Base-by-base conservation (phyloP, 1,140 invertebrate genomes). In the Bombus fervidus region DNA sequence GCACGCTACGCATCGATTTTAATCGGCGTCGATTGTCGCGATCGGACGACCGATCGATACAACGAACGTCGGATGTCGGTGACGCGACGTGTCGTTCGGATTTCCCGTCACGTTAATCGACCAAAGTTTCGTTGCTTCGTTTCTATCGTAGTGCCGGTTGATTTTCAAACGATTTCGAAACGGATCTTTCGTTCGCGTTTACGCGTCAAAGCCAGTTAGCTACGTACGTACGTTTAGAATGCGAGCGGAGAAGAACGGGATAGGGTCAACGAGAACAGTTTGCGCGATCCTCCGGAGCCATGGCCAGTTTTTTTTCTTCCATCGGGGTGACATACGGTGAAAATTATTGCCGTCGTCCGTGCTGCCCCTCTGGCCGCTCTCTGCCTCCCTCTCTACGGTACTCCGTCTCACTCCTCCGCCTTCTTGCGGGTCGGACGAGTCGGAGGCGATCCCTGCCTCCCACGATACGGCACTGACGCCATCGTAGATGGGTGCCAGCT, bases 401-500 rank as follows among this genome's bases (percentile, higher is more conserved):
- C 62, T n/a, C n/a, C 64, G 64, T 66, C 64, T 66, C 81, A 1
- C 78, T 77, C 69, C 79, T 53, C 83, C 85, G 66, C 78, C 83
- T 89, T 83, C 88, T 87, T 91, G 83, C 86, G 82, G 86, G 75
- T 86, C 82, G 87, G 86, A 87, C 89, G 83, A 83, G 76, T 91
- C 90, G 80, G 90, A 88, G 87, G 90, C 86, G 86, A 86, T 87
- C 83, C 88, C 86, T 83, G 85, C 83, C 79, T 86, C 86, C 90
- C 90, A 87, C 90, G 90, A 91, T 90, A 90, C 90, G 89, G 89
- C 90, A 90, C 89, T 90, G 90, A 91, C 89, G 90, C 90, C 89
- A 91, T 91, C 90, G 86, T 91, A 85, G 89, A 91, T 91, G 90
- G 90, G 89, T 91, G 90, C 90, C 89, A 91, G 90, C 93, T 95